Percentiles rank a stretch among this genome's conserved stretches.
Conservation (phyloP, 2,113 vertebrate species). For the Euleptes europaea region DNA sequence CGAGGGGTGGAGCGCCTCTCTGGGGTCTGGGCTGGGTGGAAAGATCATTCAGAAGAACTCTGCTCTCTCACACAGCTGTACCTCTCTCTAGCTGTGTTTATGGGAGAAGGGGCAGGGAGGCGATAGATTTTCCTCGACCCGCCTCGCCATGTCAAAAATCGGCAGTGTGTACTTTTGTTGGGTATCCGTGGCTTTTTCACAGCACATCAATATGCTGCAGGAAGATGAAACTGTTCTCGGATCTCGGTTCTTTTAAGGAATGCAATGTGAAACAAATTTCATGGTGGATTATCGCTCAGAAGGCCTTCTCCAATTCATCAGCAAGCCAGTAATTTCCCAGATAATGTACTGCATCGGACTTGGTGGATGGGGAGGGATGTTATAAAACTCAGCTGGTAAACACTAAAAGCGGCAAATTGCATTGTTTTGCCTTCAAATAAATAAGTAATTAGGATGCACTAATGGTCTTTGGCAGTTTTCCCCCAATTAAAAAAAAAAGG, state of each 20-base stretch:
- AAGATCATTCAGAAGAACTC: background rate
- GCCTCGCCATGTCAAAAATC: background rate
- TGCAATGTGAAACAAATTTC: background rate
- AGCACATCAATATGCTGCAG: background rate
- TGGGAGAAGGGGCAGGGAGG: background rate
- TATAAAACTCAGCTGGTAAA: background rate
- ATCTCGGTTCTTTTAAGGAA: constrained; percentile 1
- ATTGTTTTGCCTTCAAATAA: constrained; percentile 8
- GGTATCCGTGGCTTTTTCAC: background rate
- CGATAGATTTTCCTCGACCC: accelerated
- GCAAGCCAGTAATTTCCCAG: background rate
- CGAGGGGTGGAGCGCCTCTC: too few species aligned
- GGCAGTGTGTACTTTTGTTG: background rate
- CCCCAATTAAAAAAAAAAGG: too few species aligned
- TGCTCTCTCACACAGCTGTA: background rate
- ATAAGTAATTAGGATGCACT: background rate
- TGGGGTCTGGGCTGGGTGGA: background rate
- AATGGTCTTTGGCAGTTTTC: background rate
- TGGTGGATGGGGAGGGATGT: background rate
- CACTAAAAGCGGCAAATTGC: constrained; percentile 1
- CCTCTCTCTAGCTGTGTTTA: too few species aligned
- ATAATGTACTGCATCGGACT: accelerated
- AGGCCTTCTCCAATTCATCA: background rate
- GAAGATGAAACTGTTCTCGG: constrained; percentile 23
- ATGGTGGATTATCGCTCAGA: background rate